Base-by-base conservation (phyloP, 2,113 vertebrate species). In the Opisthocomus hoazin region DNA sequence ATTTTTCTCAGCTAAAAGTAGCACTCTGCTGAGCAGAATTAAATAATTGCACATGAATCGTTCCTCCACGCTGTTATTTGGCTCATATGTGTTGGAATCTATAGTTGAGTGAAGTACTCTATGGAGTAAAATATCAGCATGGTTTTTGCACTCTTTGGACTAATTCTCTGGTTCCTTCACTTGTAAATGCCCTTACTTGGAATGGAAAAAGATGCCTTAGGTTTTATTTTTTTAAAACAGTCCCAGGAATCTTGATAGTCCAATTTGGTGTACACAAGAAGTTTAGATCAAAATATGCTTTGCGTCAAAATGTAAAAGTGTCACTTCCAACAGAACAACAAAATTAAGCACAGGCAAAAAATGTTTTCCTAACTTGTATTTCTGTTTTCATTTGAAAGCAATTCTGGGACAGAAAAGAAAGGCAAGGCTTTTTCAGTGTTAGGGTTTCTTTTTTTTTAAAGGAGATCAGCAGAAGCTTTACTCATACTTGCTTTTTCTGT, bases 1-100 rank as follows among this genome's bases (percentile, higher is more conserved):
- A 94, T 96, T 97, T 94, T 97, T 97, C 97, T 94, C 94, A 93
- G 97, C 97, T 98, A 98, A 98, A 98, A 98, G 98, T 96, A 96
- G 92, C 84, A 51, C 60, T 96, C 58, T 80, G 77, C 70, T 88
- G 39, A 96, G 97, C 96, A 93, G 61, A 97, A 97, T 64, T 94
- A 89, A 96, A 96, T 95, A 96, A 97, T 96, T 97, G 92, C 96
- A 96, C 96, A 96, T 96, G 95, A 97, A 97, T 95, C 89, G 73
- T 82, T 97, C 57, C 87, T 95, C 63, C 48, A 93, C 95, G 96
- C 93, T 97, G 88, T 91, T 95, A 93, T 95, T 77, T 87, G 94
- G 89, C 88, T 97, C 80, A 43, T 54, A 92, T 70, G 79, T 79
- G 65, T 70, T 93, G 89, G 96, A 96, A 97, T 94, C 84, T 82